Base-by-base conservation (phyloP, 1,140 invertebrate genomes). In the Listronotus oregonensis region DNA sequence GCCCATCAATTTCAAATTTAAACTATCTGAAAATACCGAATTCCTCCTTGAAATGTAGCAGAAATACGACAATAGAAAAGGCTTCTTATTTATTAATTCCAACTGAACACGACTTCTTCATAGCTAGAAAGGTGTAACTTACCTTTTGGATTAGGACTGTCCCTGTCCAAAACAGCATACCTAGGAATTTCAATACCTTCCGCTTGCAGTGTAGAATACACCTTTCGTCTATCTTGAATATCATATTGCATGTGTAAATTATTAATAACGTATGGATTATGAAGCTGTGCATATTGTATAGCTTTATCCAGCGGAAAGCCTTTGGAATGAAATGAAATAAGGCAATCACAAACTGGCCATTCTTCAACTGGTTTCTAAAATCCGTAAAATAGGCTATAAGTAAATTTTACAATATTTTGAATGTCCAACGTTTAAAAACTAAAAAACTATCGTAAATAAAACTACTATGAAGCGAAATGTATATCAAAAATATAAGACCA, bases 211-310 rank as follows among this genome's bases (percentile, higher is more conserved):
- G 97, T 96, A 39, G 94, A 87, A 81, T 99, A 99, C 0, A 99
- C 97, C 82, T 90, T 92, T 78, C 95, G 85, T 67, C 97, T 84
- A 80, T 96, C 92, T 87, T 96, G 94, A 63, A 99, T 93, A 77
- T 96, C 94, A 82, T 96, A 98, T 79, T 99, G 98, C 90, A 98
- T 97, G 71, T 96, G 92, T 62, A 99, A 86, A 83, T 99, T 97
- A 80, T 99, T 99, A 55, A 99, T 94, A 57, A 98, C 91, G 80
- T 97, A 99, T 0, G 97, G 97, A 80, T 96, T 94, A 57, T 95
- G 84, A 49, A 98, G 82, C 75, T 93, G 91, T 32, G 95, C 91
- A 83, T 99, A 99, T 73, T 91, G 90, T 72, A 98, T 95, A n/a
- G 97, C 96, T 84, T 99, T 99, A 73, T 96, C 94, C 60, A 98